Evolutionary conservation across 2,888 invertebrate species (phyloP), one percentile per base, ranked within the genome.

Genomic region (Spilarctia lutea): DNA sequence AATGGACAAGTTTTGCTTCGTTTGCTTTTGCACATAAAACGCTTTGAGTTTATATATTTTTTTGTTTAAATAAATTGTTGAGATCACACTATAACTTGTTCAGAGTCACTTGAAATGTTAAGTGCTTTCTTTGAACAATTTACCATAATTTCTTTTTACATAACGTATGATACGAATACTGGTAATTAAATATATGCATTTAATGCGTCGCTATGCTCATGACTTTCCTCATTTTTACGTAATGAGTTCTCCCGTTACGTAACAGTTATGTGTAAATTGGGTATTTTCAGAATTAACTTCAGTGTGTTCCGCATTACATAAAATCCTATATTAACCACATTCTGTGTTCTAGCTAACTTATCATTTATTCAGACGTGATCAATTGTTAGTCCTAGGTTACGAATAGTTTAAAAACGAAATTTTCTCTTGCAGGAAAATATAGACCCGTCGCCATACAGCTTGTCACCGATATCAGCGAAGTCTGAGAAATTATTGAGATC

Each of bases 381-480:
- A 48, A 20, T n/a, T n/a, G 52, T 56, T 0, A n/a, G 52, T 56
- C n/a, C 52, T 56, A 56, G 52, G 24, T 8, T 27, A 45, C n/a
- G 27, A 24, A 63, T 72, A 86, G 18, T 4, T 27, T 63, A 30
- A 63, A 56, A 52, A 20, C 11, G 3, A 20, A 27, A 30, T 63
- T 71, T 30, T 83, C 88, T 90, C 82, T 96, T 97, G 3, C 96
- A 98, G 97, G 98, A 97, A 85, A 97, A 97, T 79, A 97, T 98
- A 90, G 98, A 98, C 81, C 97, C 98, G 72, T 97, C 98, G 73
- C 99, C 99, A 0, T 99, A 99, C 94, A 99, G 99, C 60, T 94
- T 99, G 48, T 99, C 99, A 4, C 99, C 99, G 0, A 97, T 99
- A 71, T 99, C 99, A 85, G 98, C 98, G 48, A 99, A 99, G 92